Conservation (phyloP, 2,888 invertebrate genomes). For the Tetramorium bicarinatum region DNA sequence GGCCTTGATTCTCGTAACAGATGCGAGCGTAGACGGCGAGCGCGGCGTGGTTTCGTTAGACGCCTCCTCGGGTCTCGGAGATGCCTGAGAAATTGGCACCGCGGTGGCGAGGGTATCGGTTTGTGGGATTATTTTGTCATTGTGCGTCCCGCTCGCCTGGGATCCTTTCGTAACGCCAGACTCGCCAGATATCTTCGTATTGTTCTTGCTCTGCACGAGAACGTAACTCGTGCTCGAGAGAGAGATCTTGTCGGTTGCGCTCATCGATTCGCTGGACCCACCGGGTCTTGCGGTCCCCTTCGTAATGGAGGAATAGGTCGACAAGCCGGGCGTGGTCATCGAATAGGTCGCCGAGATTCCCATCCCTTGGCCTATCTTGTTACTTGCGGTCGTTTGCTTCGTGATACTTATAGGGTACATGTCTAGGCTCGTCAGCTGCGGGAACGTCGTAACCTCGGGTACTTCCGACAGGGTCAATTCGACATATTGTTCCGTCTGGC, state of each 20-base stretch:
- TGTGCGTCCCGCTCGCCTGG: neutral
- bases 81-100: slow-evolving; percentile 22
- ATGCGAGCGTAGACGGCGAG: slow-evolving; percentile 12
- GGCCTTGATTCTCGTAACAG: slow-evolving; percentile 35
- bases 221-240: slow-evolving; percentile 14
- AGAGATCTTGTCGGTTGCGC: slow-evolving; percentile 8
- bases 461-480: slow-evolving; percentile 30
- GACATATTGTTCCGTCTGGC: slow-evolving; percentile 21
- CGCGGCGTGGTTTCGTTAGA: neutral
- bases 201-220: slow-evolving; percentile 26
- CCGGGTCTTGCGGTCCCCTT: slow-evolving; percentile 1
- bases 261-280: neutral
- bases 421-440: slow-evolving; percentile 8
- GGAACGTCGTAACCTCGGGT: slow-evolving; percentile 18
- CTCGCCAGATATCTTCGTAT: slow-evolving; percentile 2
- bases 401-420: neutral
- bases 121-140: slow-evolving; percentile 28
- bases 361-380: neutral
- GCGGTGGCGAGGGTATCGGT: neutral
- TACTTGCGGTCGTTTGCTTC: slow-evolving; percentile 15
- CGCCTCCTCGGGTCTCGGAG: neutral
- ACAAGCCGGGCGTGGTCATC: slow-evolving; percentile 5
- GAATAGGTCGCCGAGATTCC: neutral
- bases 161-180: slow-evolving; percentile 28
- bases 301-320: neutral